Evolutionary conservation across 2,113 vertebrate genomes (phyloP).

Genomic region (Chionomys nivalis): DNA sequence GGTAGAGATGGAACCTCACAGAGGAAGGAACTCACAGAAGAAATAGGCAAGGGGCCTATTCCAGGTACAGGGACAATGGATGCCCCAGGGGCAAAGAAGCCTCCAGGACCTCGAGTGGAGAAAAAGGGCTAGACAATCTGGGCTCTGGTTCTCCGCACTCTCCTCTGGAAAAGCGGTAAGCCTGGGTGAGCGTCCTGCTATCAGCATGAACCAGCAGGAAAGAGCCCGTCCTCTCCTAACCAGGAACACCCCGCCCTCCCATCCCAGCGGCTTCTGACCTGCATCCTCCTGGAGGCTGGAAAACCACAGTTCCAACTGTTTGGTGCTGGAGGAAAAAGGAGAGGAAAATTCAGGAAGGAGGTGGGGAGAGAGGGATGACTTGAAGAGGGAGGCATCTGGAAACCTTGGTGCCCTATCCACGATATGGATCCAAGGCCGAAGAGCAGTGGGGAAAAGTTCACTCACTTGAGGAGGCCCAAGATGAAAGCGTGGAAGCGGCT

Average conservation of each 20-base stretch:
- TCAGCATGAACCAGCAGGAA: background rate
- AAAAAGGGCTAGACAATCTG: background rate
- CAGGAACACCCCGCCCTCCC: background rate
- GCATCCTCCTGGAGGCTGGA: conserved; percentile 92
- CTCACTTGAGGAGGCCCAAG: conserved; percentile 96
- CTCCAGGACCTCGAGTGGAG: background rate
- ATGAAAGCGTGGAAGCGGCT: conserved; percentile 96
- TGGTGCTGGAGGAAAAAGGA: conserved; percentile 86
- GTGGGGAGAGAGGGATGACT: background rate
- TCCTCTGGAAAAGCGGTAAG: background rate
- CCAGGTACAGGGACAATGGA: background rate
- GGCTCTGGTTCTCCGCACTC: background rate
- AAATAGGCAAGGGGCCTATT: background rate
- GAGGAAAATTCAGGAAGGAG: background rate
- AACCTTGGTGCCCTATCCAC: background rate
- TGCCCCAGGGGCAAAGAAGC: background rate
- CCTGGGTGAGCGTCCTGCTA: background rate
- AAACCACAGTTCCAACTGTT: conserved; percentile 94
- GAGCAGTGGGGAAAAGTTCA: background rate
- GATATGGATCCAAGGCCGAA: rapidly evolving
- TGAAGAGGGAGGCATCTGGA: background rate
- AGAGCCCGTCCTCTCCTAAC: background rate
- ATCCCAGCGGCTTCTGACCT: conserved; percentile 82
- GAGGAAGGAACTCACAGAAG: background rate
- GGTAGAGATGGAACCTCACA: background rate